Percentiles rank a stretch among this genome's conserved stretches.
phyloP scores from a whole-genome alignment of 2,797 vertebrate species.

The Sebastes minor region DNA sequence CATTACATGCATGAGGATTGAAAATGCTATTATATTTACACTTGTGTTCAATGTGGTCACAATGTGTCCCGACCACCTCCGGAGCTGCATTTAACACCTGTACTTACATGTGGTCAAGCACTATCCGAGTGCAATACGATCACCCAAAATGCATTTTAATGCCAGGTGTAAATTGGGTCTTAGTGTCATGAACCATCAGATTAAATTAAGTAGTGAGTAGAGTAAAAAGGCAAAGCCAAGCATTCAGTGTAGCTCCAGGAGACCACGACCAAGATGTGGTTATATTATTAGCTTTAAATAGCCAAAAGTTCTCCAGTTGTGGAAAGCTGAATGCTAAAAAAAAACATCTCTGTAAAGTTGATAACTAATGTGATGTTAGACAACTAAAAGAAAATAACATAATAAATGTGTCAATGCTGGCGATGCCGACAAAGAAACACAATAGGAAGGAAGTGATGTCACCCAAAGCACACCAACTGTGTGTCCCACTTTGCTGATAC shows the following conservation, averaged over 20 bases:
- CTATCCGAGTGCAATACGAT: too few species aligned
- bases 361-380: not conserved
- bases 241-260: not conserved
- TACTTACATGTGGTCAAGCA: too few species aligned
- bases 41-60: too few species aligned
- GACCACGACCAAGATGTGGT: not conserved
- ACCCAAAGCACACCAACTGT: not conserved
- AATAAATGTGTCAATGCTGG: not conserved
- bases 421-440: not conserved
- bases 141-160: too few species aligned
- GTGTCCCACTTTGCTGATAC: not conserved
- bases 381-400: not conserved
- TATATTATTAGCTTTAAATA: not conserved
- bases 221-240: not conserved
- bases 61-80: too few species aligned
- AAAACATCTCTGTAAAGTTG: not conserved
- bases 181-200: not conserved
- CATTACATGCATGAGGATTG: too few species aligned
- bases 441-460: slow-evolving; percentile 1
- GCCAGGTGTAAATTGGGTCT: too few species aligned
- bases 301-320: not conserved
- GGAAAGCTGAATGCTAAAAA: not conserved
- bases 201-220: not conserved
- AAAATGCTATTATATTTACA: too few species aligned
- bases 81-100: too few species aligned